A percentile compares a stretch with the other conserved stretches of the same genome.
These are phyloP conservation scores for Drosophila sucinea DNA, from an alignment of 1,140 invertebrate species.

Conservation along the genomic window DNA sequence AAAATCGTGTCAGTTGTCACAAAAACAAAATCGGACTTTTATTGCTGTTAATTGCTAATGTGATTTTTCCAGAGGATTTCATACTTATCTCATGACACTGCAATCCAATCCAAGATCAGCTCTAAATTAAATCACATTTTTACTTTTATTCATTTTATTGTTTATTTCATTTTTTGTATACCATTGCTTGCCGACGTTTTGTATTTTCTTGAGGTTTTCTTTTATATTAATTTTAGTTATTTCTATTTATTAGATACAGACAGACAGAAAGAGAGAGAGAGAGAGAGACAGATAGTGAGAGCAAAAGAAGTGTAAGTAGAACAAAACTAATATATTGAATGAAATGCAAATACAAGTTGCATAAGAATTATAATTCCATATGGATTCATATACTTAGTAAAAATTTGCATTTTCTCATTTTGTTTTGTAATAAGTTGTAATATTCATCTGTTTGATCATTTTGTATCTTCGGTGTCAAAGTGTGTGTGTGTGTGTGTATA, in stretches of 20 bases:
- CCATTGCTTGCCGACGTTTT: slow-evolving; percentile 71
- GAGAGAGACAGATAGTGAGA: slow-evolving; percentile 45
- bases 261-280: too few species aligned
- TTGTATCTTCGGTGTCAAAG: slow-evolving; percentile 15
- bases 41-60: too few species aligned
- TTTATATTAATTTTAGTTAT: slow-evolving; percentile 41
- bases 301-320: slow-evolving; percentile 77
- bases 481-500: neutral
- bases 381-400: slow-evolving; percentile 72
- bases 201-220: slow-evolving; percentile 35
- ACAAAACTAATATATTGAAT: slow-evolving; percentile 82
- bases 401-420: slow-evolving; percentile 38
- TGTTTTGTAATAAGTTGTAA: slow-evolving; percentile 52
- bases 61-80: neutral
- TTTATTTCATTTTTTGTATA: slow-evolving; percentile 62
- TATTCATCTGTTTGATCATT: slow-evolving; percentile 46
- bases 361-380: slow-evolving; percentile 77
- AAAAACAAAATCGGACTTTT: neutral
- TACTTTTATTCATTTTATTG: slow-evolving; percentile 41
- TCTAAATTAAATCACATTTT: neutral
- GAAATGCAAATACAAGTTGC: slow-evolving; percentile 82
- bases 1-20: neutral
- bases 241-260: slow-evolving; percentile 15
- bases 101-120: neutral
- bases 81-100: neutral